Percentiles rank a stretch among this genome's conserved stretches.
Evolutionary conservation across 2,797 vertebrate genomes (phyloP).

Genomic region (Chiroxiphia lanceolata): DNA sequence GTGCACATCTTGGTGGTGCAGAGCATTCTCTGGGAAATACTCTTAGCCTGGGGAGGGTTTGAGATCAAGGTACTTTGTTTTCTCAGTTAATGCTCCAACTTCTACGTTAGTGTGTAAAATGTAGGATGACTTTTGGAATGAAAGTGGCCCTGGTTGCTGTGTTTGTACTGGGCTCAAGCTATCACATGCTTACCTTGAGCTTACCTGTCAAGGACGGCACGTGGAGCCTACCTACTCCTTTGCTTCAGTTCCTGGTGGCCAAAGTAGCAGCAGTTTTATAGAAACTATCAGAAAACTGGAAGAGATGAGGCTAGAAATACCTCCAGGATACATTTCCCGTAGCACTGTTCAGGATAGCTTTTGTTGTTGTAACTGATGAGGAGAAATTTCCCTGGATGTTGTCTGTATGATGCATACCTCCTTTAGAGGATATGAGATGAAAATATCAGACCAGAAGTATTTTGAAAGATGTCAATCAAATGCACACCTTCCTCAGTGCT

Average conservation of each 20-base stretch:
- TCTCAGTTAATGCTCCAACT: not conserved
- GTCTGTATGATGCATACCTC: not conserved
- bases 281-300: not conserved
- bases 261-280: not conserved
- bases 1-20: not conserved
- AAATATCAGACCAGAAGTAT: not conserved
- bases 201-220: not conserved
- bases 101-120: not conserved
- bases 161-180: not conserved
- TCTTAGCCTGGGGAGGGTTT: not conserved
- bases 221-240: not conserved
- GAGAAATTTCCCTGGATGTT: not conserved
- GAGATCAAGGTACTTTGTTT: not conserved
- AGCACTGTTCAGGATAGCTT: not conserved
- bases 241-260: not conserved
- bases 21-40: not conserved
- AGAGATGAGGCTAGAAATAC: not conserved
- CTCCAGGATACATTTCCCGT: not conserved
- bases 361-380: not conserved
- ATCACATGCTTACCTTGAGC: not conserved
- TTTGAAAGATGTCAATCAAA: not conserved
- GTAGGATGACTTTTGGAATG: not conserved
- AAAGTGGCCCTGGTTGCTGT: not conserved
- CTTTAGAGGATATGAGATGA: not conserved
- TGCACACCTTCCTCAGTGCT: not conserved